Percentiles rank a stretch among this genome's conserved stretches.
Evolutionary conservation across 2,113 vertebrate genomes (phyloP).

Genomic region (Cyanocitta stelleri): DNA sequence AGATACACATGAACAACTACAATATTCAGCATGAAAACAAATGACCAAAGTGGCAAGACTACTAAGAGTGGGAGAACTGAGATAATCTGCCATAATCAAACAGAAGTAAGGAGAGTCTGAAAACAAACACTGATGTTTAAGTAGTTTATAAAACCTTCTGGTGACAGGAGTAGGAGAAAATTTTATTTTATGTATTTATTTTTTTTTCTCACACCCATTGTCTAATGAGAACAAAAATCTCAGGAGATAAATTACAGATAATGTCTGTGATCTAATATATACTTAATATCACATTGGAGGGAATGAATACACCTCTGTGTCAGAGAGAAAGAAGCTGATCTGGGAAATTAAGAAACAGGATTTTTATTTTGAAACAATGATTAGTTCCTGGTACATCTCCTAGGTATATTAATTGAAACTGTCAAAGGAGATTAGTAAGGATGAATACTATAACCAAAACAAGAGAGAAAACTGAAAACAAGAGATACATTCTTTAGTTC

Average conservation of each 20-base stretch:
- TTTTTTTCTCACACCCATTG: background rate
- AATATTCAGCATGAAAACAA: background rate
- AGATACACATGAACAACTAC: background rate
- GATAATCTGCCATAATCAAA: background rate
- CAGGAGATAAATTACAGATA: background rate
- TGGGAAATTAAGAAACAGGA: background rate
- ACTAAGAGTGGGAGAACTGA: background rate
- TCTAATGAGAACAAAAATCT: slow-evolving; percentile 19
- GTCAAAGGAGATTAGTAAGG: background rate
- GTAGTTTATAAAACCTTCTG: background rate
- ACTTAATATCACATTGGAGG: background rate
- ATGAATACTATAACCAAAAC: background rate
- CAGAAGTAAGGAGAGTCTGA: background rate
- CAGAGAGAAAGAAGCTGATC: background rate
- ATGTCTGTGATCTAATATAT: background rate
- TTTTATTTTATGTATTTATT: background rate
- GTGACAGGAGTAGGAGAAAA: background rate
- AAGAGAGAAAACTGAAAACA: background rate
- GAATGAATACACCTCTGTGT: background rate
- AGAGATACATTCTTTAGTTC: slow-evolving; percentile 34
- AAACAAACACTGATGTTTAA: background rate
- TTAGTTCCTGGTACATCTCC: background rate
- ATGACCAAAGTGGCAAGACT: background rate
- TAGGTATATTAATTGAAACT: background rate
- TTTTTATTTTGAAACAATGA: background rate